Conservation (phyloP, 2,888 invertebrate species). For the Phorcus lineatus region DNA sequence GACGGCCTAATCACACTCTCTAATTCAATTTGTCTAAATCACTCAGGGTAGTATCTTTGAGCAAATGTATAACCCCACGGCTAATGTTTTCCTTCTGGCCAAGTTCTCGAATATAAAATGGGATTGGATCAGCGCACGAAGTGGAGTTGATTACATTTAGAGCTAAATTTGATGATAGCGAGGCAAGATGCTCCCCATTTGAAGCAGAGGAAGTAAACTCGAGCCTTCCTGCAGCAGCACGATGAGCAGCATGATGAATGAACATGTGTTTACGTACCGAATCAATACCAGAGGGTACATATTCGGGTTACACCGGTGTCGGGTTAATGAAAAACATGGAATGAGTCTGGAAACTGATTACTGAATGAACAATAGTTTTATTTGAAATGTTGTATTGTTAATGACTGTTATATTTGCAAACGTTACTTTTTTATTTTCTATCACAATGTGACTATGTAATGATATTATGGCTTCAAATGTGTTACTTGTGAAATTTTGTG, state of each 20-base stretch:
- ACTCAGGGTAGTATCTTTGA: slow-evolving; percentile 20
- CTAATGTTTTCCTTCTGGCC: slow-evolving; percentile 12
- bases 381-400: too few relatives aligned
- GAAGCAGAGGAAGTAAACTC: slow-evolving; percentile 2
- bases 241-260: background rate
- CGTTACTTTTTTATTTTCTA: too few relatives aligned
- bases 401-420: too few relatives aligned
- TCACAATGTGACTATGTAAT: too few relatives aligned
- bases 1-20: slow-evolving; percentile 11
- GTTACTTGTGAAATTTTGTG: too few relatives aligned
- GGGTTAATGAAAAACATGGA: too few relatives aligned
- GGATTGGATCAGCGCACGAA: background rate
- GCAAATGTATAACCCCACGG: slow-evolving; percentile 11
- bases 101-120: slow-evolving; percentile 13
- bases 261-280: background rate
- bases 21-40: slow-evolving; percentile 16
- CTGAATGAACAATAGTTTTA: too few relatives aligned
- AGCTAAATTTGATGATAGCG: slow-evolving; percentile 16
- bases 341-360: too few relatives aligned
- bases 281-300: background rate
- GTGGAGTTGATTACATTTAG: slow-evolving; percentile 16
- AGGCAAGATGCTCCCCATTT: background rate
- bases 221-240: background rate
- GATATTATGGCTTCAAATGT: too few relatives aligned
- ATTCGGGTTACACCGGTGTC: too few relatives aligned